phyloP scores from a whole-genome alignment of 2,113 vertebrate species.

The Bufo gargarizans region DNA sequence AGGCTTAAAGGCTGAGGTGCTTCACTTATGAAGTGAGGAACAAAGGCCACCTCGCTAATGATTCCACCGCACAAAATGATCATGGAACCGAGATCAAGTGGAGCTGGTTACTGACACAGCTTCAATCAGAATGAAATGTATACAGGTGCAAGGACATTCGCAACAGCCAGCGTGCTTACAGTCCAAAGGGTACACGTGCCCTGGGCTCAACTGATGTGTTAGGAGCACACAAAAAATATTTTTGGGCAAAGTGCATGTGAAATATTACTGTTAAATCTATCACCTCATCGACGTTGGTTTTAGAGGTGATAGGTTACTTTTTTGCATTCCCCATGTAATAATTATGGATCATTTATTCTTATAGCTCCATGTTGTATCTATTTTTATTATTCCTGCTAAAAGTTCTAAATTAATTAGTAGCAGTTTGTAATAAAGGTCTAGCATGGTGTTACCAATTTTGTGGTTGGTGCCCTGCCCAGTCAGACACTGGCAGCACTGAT shows the following conservation, averaged over 20 bases:
- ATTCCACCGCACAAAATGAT: neutral
- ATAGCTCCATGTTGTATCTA: too few relatives aligned
- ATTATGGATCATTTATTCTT: too few relatives aligned
- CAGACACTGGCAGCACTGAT: too few relatives aligned
- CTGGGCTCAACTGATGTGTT: neutral
- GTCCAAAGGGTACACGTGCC: neutral
- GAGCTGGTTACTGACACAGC: conserved; percentile 30
- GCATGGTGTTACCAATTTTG: too few relatives aligned
- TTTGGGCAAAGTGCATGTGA: neutral
- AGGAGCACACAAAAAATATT: neutral
- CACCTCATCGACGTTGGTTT: too few relatives aligned
- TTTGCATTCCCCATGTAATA: too few relatives aligned
- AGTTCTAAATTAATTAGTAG: too few relatives aligned
- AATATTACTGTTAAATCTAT: neutral
- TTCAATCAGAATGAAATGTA: conserved; percentile 19
- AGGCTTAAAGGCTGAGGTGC: conserved; percentile 10
- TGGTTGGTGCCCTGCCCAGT: too few relatives aligned
- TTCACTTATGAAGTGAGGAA: conserved; percentile 16
- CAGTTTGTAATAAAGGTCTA: too few relatives aligned
- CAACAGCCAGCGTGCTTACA: conserved; percentile 7
- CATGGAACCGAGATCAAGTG: conserved; percentile 15
- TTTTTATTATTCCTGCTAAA: too few relatives aligned
- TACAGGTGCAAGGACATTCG: conserved; percentile 32
- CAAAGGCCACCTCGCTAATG: conserved; percentile 28
- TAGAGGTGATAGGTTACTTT: too few relatives aligned